These are phyloP conservation scores for Torymus aiolomorphi DNA, from an alignment of 2,888 invertebrate species.

Conservation along the genomic window DNA sequence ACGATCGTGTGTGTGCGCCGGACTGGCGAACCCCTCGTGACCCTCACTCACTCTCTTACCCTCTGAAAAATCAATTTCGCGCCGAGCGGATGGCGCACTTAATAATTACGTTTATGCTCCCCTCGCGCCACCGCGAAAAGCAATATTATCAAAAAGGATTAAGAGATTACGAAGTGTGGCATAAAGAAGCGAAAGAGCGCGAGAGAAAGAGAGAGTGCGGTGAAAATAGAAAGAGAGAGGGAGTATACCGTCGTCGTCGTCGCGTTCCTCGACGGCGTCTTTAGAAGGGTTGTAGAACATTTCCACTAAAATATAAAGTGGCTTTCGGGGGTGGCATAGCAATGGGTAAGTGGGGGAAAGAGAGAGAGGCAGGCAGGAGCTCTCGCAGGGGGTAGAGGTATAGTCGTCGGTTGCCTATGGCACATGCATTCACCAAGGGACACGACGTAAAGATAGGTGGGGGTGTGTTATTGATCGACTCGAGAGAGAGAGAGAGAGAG, in stretches of 20 bases:
- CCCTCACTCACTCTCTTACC: too few species aligned
- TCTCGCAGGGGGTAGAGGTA: neutral
- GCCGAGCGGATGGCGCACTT: neutral
- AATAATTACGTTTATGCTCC: neutral
- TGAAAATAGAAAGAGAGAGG: too few species aligned
- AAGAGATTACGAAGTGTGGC: slow-evolving; percentile 27
- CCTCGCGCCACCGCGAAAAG: neutral
- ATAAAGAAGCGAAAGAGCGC: slow-evolving; percentile 12
- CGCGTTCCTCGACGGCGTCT: slow-evolving; percentile 33
- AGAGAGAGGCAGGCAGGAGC: slow-evolving; percentile 44
- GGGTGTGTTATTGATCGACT: slow-evolving; percentile 73
- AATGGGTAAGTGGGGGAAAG: slow-evolving; percentile 71
- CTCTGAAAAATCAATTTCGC: slow-evolving; percentile 25
- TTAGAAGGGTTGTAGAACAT: slow-evolving; percentile 72
- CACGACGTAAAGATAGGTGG: slow-evolving; percentile 62
- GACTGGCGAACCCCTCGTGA: too few species aligned
- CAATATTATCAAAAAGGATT: slow-evolving; percentile 35
- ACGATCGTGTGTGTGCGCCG: too few species aligned
- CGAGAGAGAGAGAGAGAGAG: slow-evolving; percentile 58
- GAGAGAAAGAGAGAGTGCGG: too few species aligned
- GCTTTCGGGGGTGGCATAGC: slow-evolving; percentile 73
- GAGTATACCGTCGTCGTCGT: neutral
- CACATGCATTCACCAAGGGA: slow-evolving; percentile 64
- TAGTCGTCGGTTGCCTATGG: slow-evolving; percentile 52
- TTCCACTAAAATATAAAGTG: slow-evolving; percentile 75